phyloP scores from a whole-genome alignment of 2,113 vertebrate genomes.

The Percopsis transmontana region DNA sequence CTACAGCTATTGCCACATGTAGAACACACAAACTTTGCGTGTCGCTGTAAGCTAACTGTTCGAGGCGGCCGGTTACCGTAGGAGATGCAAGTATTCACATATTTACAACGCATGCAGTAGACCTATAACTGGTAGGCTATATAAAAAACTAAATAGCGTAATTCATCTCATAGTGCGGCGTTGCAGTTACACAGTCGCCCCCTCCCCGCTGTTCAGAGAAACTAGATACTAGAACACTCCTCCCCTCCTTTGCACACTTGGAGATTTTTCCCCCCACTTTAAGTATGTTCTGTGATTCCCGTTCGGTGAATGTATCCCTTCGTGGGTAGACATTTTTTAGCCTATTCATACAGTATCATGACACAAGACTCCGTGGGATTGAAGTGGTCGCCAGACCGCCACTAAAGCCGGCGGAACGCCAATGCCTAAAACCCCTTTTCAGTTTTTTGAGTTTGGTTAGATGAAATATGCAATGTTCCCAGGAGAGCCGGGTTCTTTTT shows the following conservation, averaged over 20 bases:
- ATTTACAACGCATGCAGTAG: too few species aligned
- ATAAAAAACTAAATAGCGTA: neutral
- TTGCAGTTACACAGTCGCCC: neutral
- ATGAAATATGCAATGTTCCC: slow-evolving; percentile 86
- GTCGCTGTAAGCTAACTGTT: too few species aligned
- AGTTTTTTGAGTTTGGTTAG: slow-evolving; percentile 40
- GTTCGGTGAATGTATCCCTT: slow-evolving; percentile 42
- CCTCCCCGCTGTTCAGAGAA: slow-evolving; percentile 38
- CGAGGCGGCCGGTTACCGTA: too few species aligned
- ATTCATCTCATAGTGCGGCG: too few species aligned
- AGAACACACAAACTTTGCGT: too few species aligned
- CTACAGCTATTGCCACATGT: too few species aligned
- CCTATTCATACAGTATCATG: slow-evolving; percentile 56
- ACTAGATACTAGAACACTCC: slow-evolving; percentile 73
- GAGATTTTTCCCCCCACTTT: slow-evolving; percentile 49
- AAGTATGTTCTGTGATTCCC: slow-evolving; percentile 50
- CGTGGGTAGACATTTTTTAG: slow-evolving; percentile 26
- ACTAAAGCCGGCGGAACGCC: slow-evolving; percentile 38
- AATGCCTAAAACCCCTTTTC: slow-evolving; percentile 45
- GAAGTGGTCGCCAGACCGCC: slow-evolving; percentile 48
- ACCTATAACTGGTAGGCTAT: too few species aligned
- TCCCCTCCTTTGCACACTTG: slow-evolving; percentile 55
- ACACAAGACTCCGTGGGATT: slow-evolving; percentile 48
- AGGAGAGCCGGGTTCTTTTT: slow-evolving; percentile 74
- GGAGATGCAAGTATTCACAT: too few species aligned